Evolutionary conservation across 2,113 vertebrate genomes (phyloP).

Genomic region (Dasyprocta punctata): DNA sequence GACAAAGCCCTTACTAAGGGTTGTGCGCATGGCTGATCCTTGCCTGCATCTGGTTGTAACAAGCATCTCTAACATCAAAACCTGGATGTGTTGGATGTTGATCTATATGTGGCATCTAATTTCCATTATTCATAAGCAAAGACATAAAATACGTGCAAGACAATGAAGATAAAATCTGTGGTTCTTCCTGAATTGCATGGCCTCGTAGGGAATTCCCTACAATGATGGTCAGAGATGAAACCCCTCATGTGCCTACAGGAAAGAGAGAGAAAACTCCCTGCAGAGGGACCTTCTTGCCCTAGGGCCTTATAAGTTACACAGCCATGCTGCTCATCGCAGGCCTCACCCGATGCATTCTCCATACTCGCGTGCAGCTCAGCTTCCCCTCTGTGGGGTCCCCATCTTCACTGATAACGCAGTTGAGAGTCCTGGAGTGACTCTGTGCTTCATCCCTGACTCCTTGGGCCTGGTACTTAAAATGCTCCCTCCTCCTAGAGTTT

Average conservation of each 20-base stretch:
- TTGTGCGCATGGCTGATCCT: not conserved
- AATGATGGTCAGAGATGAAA: accelerated
- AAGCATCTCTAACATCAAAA: not conserved
- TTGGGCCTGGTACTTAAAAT: not conserved
- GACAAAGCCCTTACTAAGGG: not conserved
- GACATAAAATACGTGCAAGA: not conserved
- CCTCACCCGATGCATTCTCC: accelerated
- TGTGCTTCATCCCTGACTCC: not conserved
- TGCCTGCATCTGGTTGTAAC: not conserved
- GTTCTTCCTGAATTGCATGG: not conserved
- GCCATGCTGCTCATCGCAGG: accelerated
- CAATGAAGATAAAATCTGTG: not conserved
- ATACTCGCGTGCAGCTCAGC: accelerated
- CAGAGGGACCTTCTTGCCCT: not conserved
- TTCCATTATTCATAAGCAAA: not conserved
- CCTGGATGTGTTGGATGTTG: accelerated
- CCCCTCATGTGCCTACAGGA: not conserved
- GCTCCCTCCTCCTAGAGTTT: not conserved
- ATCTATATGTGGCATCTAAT: accelerated
- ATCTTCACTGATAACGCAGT: not conserved
- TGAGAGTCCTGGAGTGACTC: accelerated
- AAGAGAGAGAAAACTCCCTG: not conserved
- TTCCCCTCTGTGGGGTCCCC: accelerated
- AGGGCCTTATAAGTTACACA: accelerated
- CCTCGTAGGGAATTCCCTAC: not conserved